These are phyloP conservation scores for Andrena bicolor DNA, from an alignment of 2,888 invertebrate species.

Conservation along the genomic window DNA sequence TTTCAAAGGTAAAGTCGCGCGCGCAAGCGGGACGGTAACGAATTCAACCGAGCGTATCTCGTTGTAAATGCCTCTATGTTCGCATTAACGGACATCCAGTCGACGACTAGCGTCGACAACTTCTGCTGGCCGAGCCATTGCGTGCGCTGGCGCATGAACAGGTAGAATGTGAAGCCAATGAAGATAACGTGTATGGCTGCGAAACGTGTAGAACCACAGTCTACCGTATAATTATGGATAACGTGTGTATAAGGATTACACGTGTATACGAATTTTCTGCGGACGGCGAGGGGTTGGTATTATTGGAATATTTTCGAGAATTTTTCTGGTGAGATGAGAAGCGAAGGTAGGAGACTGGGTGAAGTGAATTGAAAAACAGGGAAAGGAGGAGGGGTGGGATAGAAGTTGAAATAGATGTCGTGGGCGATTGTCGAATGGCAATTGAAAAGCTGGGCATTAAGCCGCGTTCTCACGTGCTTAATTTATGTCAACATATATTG, in stretches of 20 bases:
- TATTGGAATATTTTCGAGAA: neutral
- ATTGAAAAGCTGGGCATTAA: neutral
- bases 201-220: neutral
- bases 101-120: neutral
- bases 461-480: neutral
- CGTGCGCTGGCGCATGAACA: neutral
- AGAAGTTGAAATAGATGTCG: neutral
- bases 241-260: neutral
- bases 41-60: conserved; percentile 20
- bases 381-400: neutral
- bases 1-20: conserved; percentile 13
- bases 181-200: neutral
- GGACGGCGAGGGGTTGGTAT: neutral
- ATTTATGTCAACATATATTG: neutral
- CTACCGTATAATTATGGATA: conserved; percentile 14
- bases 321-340: neutral
- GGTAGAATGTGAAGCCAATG: neutral
- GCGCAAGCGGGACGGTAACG: conserved; percentile 13
- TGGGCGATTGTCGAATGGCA: neutral
- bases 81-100: neutral
- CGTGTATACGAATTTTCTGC: neutral
- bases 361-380: neutral
- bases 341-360: neutral
- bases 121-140: conserved; percentile 7
- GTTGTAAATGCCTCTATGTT: neutral